Evolutionary conservation across 2,888 invertebrate species (phyloP).

Genomic region (Laothoe populi): DNA sequence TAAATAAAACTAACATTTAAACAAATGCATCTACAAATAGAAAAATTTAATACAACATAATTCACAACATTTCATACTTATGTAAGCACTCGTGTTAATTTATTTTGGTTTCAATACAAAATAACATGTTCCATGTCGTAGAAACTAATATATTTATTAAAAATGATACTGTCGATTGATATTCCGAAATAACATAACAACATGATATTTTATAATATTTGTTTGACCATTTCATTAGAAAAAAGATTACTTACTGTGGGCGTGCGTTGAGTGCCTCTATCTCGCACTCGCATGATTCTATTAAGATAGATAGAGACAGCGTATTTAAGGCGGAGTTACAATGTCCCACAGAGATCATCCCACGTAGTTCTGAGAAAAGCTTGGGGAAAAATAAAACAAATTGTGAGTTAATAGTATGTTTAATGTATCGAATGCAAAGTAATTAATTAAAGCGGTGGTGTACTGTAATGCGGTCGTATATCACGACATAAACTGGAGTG

Average conservation of each 20-base stretch:
- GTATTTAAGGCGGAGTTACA: constrained; percentile 59
- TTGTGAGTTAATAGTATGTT: constrained; percentile 57
- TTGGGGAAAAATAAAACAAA: constrained; percentile 60
- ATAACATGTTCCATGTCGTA: constrained; percentile 19
- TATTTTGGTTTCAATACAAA: constrained; percentile 20
- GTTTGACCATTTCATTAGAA: constrained; percentile 29
- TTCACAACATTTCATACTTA: constrained; percentile 18
- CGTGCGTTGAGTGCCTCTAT: constrained; percentile 35
- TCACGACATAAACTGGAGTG: constrained; percentile 10
- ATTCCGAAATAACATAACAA: constrained; percentile 43
- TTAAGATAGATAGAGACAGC: constrained; percentile 45
- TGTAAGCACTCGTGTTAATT: constrained; percentile 11
- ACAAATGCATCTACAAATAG: constrained; percentile 13
- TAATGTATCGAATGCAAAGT: constrained; percentile 43
- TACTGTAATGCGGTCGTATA: constrained; percentile 21
- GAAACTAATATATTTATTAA: constrained; percentile 44
- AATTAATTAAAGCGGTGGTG: constrained; percentile 23
- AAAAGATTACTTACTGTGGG: constrained; percentile 35
- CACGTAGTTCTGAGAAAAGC: constrained; percentile 48
- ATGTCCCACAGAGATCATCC: constrained; percentile 45
- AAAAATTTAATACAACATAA: constrained; percentile 6
- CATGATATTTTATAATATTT: constrained; percentile 49
- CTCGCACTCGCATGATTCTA: constrained; percentile 36
- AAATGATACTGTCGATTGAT: constrained; percentile 47
- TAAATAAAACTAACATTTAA: neutral